Evolutionary conservation across 2,888 invertebrate species (phyloP).

Genomic region (Baccha elongata): DNA sequence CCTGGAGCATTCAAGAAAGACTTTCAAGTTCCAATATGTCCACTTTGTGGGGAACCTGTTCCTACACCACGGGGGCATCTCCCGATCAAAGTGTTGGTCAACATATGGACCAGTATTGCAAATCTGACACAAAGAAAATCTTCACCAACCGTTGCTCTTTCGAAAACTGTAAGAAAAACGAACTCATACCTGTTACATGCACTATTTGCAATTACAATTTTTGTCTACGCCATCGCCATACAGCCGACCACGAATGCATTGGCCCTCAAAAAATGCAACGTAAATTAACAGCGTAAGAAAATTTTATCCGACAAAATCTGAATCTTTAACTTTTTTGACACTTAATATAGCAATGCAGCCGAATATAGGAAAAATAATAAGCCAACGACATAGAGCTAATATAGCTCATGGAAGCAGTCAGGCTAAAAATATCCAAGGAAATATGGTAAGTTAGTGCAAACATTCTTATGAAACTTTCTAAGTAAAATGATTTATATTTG

Average conservation of each 20-base stretch:
- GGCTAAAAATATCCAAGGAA: slow-evolving; percentile 85
- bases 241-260: slow-evolving; percentile 89
- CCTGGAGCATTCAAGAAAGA: too few species aligned
- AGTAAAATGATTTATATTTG: not conserved
- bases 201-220: slow-evolving; percentile 91
- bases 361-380: slow-evolving; percentile 79
- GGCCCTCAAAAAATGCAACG: slow-evolving; percentile 83
- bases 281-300: slow-evolving; percentile 76
- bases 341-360: too few species aligned
- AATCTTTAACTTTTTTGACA: too few species aligned
- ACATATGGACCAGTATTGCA: too few species aligned
- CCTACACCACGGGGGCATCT: too few species aligned
- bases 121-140: too few species aligned
- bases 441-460: slow-evolving; percentile 84
- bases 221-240: slow-evolving; percentile 94
- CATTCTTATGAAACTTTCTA: not conserved
- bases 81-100: too few species aligned
- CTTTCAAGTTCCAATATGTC: too few species aligned
- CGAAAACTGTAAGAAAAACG: slow-evolving; percentile 95
- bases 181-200: slow-evolving; percentile 92
- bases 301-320: too few species aligned
- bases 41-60: too few species aligned
- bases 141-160: too few species aligned
- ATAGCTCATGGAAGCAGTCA: slow-evolving; percentile 74
- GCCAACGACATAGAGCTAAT: slow-evolving; percentile 72